Base-by-base conservation (phyloP, 2,888 invertebrate genomes). In the Blastobasis adustella region DNA sequence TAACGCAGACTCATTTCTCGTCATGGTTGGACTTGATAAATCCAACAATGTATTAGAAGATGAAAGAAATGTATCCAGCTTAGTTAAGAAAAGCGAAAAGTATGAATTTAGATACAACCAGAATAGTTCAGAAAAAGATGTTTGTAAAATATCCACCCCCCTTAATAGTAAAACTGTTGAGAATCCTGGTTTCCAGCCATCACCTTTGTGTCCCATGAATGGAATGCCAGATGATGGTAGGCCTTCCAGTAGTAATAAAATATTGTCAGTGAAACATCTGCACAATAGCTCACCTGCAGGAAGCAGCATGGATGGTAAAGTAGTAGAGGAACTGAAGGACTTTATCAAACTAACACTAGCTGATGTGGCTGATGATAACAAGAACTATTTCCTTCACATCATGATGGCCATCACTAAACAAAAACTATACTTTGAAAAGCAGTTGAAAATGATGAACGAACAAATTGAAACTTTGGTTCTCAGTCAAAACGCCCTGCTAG, bases 381-480 rank as follows among this genome's bases (percentile, higher is more conserved):
- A 79, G 50, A 83, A 84, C 59, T 82, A 83, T 65, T 88, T 83
- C 56, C 73, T 87, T 0, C 81, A 82, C 51, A 75, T 86, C n/a
- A 87, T 86, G 81, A 83, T 89, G 83, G 82, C 80, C 38, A 66
- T 89, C 10, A 88, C 88, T 1, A 89, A 89, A 61, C 87, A 88
- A 55, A 83, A 86, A 55, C 56, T 89, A 54, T 87, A 74, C 68
- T 68, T 89, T 47, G 87, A 89, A 55, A 88, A 88, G 53, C 82
- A 88, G 53, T 60, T 89, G 38, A 50, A 66, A 4, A 65, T 59
- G 1, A 72, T 89, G 70, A 75, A 63, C 57, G 73, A 78, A 9
- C 79, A 85, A 59, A 71, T 89, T 54, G 68, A 80, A 48, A 69
- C 63, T 52, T 64, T 87, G 54, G 65, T 74, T 45, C 75, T 79